Base-by-base conservation (phyloP, 1,140 invertebrate genomes). In the Lepidotrigona ventralis region DNA sequence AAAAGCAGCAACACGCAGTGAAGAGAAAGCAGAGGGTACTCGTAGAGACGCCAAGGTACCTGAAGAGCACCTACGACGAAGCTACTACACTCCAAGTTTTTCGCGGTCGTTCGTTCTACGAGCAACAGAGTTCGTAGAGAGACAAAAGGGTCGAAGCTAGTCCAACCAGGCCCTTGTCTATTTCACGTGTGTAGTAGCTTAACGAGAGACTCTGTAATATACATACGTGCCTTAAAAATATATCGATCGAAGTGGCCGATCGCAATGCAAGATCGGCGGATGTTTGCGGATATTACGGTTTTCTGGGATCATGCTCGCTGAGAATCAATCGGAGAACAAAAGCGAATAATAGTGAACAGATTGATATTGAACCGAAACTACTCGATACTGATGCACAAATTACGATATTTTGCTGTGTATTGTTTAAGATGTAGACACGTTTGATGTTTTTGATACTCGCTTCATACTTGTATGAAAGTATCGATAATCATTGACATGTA, bases 1-100 rank as follows among this genome's bases (percentile, higher is more conserved):
- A 97, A 96, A 91, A 95, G 94, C 86, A 95, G 93, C 70, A 91
- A 89, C 78, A 83, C 90, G 58, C 90, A 93, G 83, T 92, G 88
- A 93, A 60, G 51, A 85, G n/a, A 29, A 54, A 74, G 11, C 83
- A 83, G 58, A 85, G 39, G 74, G 81, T 91, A 90, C 89, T 86
- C 84, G 85, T 89, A 86, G 79, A 85, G 56, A 84, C 63, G 26
- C 66, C 39, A 46, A 87, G 79, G 76, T 81, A 80, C 82, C 82
- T 71, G 76, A 85, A 85, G 78, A 85, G 78, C 84, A 76, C 29
- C 80, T 79, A 86, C 82, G 83, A 81, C 82, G 76, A 56, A n/a
- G 80, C 60, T 85, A 85, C 83, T 70, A 81, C 71, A 84, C 73
- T 53, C 46, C 6, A 72, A 58, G 81, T 60, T 77, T n/a, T 51